Conservation (phyloP, 2,888 invertebrate species). For the Subacronicta megacephala region DNA sequence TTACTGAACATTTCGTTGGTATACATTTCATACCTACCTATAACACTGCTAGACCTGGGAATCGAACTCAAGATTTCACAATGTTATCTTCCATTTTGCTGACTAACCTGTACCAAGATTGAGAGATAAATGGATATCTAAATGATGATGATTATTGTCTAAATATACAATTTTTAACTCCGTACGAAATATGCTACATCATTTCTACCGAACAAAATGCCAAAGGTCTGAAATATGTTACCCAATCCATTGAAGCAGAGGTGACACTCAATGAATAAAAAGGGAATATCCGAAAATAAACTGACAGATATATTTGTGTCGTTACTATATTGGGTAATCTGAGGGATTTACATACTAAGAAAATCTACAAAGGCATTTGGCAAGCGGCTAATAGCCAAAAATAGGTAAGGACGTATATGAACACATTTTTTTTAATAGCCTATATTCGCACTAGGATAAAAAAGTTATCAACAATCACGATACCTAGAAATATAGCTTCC, state of each 20-base stretch:
- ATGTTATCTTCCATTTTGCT: no score
- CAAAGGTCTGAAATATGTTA: conserved; percentile 1
- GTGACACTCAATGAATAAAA: conserved; percentile 9
- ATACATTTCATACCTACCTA: no score
- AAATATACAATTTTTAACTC: no score
- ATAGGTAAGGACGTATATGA: background rate
- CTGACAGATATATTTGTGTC: background rate
- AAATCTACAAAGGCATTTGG: conserved; percentile 13
- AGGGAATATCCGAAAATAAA: conserved; percentile 2
- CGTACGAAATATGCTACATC: no score
- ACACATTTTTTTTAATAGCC: background rate
- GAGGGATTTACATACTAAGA: background rate
- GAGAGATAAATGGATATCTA: no score
- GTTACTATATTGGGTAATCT: background rate
- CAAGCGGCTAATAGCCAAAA: conserved; percentile 2
- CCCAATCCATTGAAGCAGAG: conserved; percentile 15
- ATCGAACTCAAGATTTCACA: no score
- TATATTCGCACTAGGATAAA: conserved; percentile 15
- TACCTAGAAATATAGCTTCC: no score
- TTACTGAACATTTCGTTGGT: no score
- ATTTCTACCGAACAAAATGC: background rate
- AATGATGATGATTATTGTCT: no score
- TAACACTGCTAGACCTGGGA: no score
- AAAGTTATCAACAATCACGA: conserved; percentile 11
- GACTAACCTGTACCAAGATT: no score